phyloP scores from a whole-genome alignment of 1,140 invertebrate species.

The Lutraria rhynchaena region DNA sequence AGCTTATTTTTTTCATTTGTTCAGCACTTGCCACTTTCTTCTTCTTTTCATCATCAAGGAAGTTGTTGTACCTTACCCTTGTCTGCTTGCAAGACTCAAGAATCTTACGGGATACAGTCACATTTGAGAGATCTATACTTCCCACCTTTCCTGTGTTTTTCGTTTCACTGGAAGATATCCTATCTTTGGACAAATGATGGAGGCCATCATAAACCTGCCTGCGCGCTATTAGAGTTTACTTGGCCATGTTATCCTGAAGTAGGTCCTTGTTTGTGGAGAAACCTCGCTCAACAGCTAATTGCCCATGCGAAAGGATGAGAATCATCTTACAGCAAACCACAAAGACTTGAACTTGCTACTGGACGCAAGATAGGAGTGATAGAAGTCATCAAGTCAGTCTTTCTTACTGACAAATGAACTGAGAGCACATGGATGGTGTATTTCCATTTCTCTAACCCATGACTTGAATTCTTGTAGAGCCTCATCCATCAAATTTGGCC shows the following conservation, averaged over 20 bases:
- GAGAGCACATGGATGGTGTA: slow-evolving; percentile 15
- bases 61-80: slow-evolving; percentile 32
- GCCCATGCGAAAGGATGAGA: slow-evolving; percentile 29
- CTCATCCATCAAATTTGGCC: slow-evolving; percentile 34
- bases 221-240: slow-evolving; percentile 15
- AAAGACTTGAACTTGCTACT: slow-evolving; percentile 13
- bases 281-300: slow-evolving; percentile 34
- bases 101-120: slow-evolving; percentile 28
- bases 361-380: slow-evolving; percentile 12
- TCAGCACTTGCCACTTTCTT: slow-evolving; percentile 36
- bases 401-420: slow-evolving; percentile 33
- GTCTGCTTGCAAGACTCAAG: slow-evolving; percentile 22
- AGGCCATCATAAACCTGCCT: slow-evolving; percentile 49
- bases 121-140: slow-evolving; percentile 35
- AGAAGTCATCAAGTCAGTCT: slow-evolving; percentile 43
- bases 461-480: slow-evolving; percentile 38
- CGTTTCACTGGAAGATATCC: slow-evolving; percentile 10
- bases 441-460: slow-evolving; percentile 40
- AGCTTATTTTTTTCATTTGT: slow-evolving; percentile 11
- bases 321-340: slow-evolving; percentile 30
- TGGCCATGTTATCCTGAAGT: slow-evolving; percentile 14
- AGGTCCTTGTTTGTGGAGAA: slow-evolving; percentile 38
- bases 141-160: slow-evolving; percentile 12
- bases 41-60: slow-evolving; percentile 34
- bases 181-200: slow-evolving; percentile 25